These are phyloP conservation scores for Hemiprocne comata DNA, from an alignment of 2,113 vertebrate genomes.

Conservation along the genomic window DNA sequence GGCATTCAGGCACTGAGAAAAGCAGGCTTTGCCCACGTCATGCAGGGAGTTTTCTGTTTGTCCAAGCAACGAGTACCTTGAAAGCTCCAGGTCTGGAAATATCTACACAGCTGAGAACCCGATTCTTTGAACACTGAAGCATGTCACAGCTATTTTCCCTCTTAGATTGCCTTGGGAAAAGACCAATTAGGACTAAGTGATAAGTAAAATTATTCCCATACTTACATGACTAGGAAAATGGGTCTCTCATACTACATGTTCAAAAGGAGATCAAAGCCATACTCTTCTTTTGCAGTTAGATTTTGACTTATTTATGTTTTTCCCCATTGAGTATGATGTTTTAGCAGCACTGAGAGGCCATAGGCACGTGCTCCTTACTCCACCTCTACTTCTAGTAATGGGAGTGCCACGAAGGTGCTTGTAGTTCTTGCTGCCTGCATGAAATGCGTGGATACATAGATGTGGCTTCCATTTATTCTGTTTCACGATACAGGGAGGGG, in stretches of 20 bases:
- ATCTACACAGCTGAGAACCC: neutral
- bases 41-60: neutral
- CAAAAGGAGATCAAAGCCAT: conserved; percentile 22
- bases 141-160: neutral
- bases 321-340: neutral
- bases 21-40: neutral
- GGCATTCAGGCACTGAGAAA: neutral
- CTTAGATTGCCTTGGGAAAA: conserved; percentile 14
- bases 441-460: neutral
- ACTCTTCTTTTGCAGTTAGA: neutral
- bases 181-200: conserved; percentile 19
- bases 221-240: conserved; percentile 10
- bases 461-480: conserved; percentile 29
- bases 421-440: neutral
- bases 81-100: neutral
- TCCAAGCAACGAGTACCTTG: neutral
- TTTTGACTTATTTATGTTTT: conserved; percentile 36
- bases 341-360: neutral
- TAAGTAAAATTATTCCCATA: conserved; percentile 13
- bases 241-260: neutral
- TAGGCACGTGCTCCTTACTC: neutral
- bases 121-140: neutral
- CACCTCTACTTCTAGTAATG: neutral
- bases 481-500: conserved; percentile 25
- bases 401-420: neutral